phyloP scores from a whole-genome alignment of 2,113 vertebrate genomes.

The Spea multiplicata region DNA sequence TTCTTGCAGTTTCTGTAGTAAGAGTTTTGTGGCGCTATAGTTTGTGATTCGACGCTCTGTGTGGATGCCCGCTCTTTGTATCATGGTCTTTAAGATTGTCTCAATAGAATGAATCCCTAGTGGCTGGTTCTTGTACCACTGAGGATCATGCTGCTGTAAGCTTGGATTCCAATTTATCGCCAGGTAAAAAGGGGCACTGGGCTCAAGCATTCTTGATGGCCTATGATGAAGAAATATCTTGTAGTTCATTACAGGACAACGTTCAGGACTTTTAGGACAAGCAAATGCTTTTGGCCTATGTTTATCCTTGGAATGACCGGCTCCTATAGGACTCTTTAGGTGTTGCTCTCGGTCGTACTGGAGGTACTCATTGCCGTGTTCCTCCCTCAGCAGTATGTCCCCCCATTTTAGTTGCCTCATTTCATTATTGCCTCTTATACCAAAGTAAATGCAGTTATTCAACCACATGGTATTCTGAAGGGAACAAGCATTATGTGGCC shows the following conservation, averaged over 20 bases:
- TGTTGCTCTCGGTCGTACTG: background rate
- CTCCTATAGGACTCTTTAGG: background rate
- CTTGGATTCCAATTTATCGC: constrained; percentile 10
- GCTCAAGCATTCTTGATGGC: background rate
- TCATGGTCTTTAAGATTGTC: background rate
- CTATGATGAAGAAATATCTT: constrained; percentile 4
- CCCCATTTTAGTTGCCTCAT: background rate
- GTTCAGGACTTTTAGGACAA: background rate
- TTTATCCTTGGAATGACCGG: background rate
- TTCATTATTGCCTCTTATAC: constrained; percentile 20
- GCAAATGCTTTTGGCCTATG: constrained; percentile 7
- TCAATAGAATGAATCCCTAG: background rate
- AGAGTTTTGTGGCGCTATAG: background rate
- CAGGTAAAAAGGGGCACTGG: background rate
- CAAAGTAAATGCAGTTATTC: constrained; percentile 13
- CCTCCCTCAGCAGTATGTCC: constrained; percentile 8
- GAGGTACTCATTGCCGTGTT: background rate
- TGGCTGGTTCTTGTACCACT: background rate
- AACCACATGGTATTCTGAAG: constrained; percentile 13
- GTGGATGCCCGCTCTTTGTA: background rate
- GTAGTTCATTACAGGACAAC: constrained; percentile 15
- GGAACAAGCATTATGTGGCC: constrained; percentile 5
- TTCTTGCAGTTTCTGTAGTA: constrained; percentile 21
- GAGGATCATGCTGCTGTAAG: background rate
- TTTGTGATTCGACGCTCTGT: constrained; percentile 6